phyloP scores from a whole-genome alignment of 2,113 vertebrate species.

The Nibea albiflora region DNA sequence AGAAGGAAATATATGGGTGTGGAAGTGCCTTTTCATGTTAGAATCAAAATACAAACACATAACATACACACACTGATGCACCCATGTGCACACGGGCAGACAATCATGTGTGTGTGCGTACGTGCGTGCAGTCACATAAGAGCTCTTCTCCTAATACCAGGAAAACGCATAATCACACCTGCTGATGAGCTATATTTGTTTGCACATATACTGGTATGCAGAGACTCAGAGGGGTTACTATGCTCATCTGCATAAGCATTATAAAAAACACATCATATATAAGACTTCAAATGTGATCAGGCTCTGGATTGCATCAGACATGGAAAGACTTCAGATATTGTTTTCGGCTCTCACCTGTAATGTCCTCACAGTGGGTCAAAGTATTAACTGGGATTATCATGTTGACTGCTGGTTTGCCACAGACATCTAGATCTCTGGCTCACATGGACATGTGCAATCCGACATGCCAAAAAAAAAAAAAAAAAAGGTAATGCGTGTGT shows the following conservation, averaged over 20 bases:
- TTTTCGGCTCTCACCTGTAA: slow-evolving; percentile 31
- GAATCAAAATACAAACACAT: slow-evolving; percentile 85
- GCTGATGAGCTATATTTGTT: slow-evolving; percentile 51
- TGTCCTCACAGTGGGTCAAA: slow-evolving; percentile 24
- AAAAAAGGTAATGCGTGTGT: background rate
- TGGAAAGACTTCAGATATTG: slow-evolving; percentile 4
- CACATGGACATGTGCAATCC: slow-evolving; percentile 12
- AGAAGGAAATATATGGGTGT: slow-evolving; percentile 87
- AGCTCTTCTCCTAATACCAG: slow-evolving; percentile 42
- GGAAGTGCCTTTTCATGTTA: slow-evolving; percentile 88
- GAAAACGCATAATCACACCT: slow-evolving; percentile 60
- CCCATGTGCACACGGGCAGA: slow-evolving; percentile 49
- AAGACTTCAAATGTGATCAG: background rate
- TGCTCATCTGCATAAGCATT: slow-evolving; percentile 2
- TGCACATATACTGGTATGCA: slow-evolving; percentile 30
- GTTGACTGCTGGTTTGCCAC: slow-evolving; percentile 23
- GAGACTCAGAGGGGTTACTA: slow-evolving; percentile 10
- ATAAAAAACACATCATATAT: background rate
- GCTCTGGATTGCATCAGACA: slow-evolving; percentile 35
- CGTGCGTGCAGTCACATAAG: slow-evolving; percentile 7
- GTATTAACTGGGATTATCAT: slow-evolving; percentile 45
- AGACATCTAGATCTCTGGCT: slow-evolving; percentile 29
- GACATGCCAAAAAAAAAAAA: background rate
- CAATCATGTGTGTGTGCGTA: slow-evolving; percentile 21
- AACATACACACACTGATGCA: slow-evolving; percentile 69